Percentiles rank a stretch among this genome's conserved stretches.
These are phyloP conservation scores for Thryonomys swinderianus DNA, from an alignment of 2,113 vertebrate species.

Conservation along the genomic window DNA sequence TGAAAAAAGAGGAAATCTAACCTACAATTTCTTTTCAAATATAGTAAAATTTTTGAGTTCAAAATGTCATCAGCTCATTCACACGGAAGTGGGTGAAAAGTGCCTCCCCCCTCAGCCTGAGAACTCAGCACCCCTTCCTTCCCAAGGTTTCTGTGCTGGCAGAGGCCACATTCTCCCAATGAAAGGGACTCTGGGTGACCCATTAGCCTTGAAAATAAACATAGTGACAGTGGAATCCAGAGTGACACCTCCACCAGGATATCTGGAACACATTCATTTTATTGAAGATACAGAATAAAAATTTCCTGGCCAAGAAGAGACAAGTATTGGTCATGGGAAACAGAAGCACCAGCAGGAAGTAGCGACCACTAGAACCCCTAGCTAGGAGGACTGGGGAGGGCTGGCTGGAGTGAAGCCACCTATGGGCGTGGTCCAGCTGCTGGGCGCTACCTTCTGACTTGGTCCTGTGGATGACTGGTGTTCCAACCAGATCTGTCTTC, in stretches of 20 bases:
- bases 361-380: background rate
- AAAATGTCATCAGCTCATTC: background rate
- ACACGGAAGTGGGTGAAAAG: background rate
- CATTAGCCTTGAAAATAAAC: background rate
- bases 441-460: background rate
- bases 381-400: too few species aligned
- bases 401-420: background rate
- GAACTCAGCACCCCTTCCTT: background rate
- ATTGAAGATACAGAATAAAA: slow-evolving; percentile 52
- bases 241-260: background rate
- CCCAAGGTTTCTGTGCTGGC: background rate
- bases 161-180: background rate
- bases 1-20: background rate
- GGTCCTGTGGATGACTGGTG: background rate
- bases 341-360: background rate
- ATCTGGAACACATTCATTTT: slow-evolving; percentile 38
- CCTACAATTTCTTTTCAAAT: background rate
- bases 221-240: background rate
- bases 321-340: background rate
- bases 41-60: background rate
- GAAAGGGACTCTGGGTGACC: background rate
- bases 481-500: background rate
- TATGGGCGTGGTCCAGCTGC: background rate
- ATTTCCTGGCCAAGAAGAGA: background rate
- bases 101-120: background rate